These are phyloP conservation scores for Sphecodes monilicornis DNA, from an alignment of 2,888 invertebrate genomes.

Conservation along the genomic window DNA sequence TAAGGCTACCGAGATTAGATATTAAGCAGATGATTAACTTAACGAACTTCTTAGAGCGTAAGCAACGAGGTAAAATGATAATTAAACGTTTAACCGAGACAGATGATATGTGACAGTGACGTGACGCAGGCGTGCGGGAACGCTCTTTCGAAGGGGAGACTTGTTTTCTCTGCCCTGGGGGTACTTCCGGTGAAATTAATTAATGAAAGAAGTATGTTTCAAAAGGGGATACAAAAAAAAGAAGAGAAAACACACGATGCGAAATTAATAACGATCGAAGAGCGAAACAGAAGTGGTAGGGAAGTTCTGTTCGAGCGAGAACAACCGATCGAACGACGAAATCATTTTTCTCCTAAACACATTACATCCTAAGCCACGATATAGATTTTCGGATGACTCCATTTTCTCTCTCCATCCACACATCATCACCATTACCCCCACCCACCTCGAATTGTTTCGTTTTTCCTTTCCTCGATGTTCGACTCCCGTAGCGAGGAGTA, in stretches of 20 bases:
- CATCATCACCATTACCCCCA: background rate
- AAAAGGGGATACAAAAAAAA: background rate
- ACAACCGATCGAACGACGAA: constrained; percentile 52
- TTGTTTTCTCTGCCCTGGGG: background rate
- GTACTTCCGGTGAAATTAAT: constrained; percentile 6
- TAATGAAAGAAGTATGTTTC: background rate
- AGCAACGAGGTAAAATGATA: constrained; percentile 71
- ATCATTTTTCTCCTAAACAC: constrained; percentile 2
- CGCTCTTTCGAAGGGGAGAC: background rate
- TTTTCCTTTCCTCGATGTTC: constrained; percentile 21
- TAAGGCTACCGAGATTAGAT: constrained; percentile 68
- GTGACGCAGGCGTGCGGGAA: constrained; percentile 18
- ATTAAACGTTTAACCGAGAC: constrained; percentile 49
- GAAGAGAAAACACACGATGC: background rate
- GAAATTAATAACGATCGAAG: background rate
- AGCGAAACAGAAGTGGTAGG: background rate
- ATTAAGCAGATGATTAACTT: constrained; percentile 70
- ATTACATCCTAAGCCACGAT: background rate
- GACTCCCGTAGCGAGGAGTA: constrained; percentile 4
- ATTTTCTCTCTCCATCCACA: background rate
- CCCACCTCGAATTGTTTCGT: background rate
- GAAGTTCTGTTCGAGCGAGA: constrained; percentile 19
- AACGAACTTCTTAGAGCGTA: constrained; percentile 68
- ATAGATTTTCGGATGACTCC: constrained; percentile 1
- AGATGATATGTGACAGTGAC: constrained; percentile 25